phyloP scores from a whole-genome alignment of 1,140 invertebrate species.

The Oedothorax gibbosus region DNA sequence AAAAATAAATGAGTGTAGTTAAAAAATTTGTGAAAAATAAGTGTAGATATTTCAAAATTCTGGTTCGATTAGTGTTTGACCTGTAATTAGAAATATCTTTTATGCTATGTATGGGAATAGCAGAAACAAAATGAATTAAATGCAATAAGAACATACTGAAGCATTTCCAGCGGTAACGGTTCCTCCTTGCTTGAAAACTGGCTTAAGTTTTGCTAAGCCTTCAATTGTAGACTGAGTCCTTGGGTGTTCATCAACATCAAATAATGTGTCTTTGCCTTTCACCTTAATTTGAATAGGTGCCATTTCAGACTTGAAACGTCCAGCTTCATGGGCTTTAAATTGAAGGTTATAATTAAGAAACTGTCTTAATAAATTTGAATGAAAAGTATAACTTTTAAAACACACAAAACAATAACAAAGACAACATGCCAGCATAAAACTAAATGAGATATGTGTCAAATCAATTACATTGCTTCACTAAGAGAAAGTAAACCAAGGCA shows the following conservation, averaged over 20 bases:
- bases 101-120: not conserved
- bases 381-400: slow-evolving; percentile 2
- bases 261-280: slow-evolving; percentile 82
- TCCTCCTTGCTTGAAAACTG: slow-evolving; percentile 96
- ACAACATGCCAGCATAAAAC: too few species aligned
- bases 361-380: not conserved
- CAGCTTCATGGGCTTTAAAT: slow-evolving; percentile 82
- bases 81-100: not conserved
- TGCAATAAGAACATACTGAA: slow-evolving; percentile 77
- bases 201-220: slow-evolving; percentile 80
- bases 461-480: too few species aligned
- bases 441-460: too few species aligned
- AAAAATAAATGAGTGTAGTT: not conserved
- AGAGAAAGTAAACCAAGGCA: too few species aligned
- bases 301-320: slow-evolving; percentile 91
- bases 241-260: slow-evolving; percentile 95
- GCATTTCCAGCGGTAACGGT: slow-evolving; percentile 95
- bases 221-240: slow-evolving; percentile 88
- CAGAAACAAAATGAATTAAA: not conserved
- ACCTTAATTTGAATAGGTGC: slow-evolving; percentile 86
- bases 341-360: not conserved
- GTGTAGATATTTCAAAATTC: not conserved
- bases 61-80: not conserved
- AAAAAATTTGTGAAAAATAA: not conserved
- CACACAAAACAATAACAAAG: not conserved